Evolutionary conservation across 2,888 invertebrate species (phyloP).

Genomic region (Coelogynopora nodosa): DNA sequence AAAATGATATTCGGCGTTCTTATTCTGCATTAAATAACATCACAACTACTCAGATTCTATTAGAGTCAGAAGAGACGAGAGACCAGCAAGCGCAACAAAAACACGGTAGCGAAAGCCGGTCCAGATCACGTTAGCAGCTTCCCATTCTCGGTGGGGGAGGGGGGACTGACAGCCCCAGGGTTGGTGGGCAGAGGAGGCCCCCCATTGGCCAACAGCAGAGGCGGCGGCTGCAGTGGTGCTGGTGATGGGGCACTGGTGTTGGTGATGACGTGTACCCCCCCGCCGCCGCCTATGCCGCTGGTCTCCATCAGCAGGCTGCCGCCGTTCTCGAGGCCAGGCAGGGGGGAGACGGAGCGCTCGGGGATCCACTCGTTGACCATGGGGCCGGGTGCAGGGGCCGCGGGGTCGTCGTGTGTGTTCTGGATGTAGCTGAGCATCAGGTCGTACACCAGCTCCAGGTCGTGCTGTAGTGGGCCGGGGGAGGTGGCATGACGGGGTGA

Average conservation of each 20-base stretch:
- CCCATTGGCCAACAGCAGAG: background rate
- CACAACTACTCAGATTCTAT: no score
- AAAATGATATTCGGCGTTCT: no score
- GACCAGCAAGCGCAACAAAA: no score
- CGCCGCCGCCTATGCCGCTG: no score
- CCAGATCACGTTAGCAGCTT: background rate
- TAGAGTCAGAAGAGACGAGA: no score
- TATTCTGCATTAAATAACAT: no score
- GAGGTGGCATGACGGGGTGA: no score
- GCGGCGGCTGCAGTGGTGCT: background rate
- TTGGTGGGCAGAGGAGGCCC: no score
- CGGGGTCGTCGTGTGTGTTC: background rate
- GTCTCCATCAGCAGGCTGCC: background rate
- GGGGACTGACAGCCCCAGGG: no score
- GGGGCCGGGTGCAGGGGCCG: background rate
- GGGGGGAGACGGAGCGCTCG: background rate
- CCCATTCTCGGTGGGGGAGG: background rate
- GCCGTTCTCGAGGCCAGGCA: background rate
- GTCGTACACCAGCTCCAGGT: constrained; percentile 32
- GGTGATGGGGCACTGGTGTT: no score
- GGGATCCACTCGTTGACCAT: background rate
- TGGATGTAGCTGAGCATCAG: background rate
- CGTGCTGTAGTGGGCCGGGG: constrained; percentile 16
- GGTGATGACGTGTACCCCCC: background rate
- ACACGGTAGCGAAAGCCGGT: no score